Conservation (phyloP, 1,140 invertebrate genomes). For the Idris sp. region DNA sequence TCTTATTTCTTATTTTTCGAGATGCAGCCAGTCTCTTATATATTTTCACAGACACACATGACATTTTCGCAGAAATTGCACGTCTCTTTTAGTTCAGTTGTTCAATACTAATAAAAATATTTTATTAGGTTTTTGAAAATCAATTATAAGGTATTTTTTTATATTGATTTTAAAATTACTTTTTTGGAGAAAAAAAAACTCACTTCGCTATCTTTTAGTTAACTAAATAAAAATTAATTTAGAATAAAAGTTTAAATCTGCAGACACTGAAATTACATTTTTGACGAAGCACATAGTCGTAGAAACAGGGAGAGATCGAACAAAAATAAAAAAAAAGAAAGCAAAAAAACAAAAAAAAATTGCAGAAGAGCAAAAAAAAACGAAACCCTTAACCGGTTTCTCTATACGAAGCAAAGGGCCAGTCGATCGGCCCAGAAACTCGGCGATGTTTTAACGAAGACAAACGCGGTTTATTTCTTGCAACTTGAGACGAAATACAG, state of each 20-base stretch:
- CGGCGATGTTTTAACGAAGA: constrained; percentile 64
- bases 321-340: constrained; percentile 35
- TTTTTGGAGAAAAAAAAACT: too few species aligned
- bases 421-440: constrained; percentile 56
- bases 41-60: constrained; percentile 9
- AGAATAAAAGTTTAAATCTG: too few species aligned
- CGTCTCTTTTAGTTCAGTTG: too few species aligned
- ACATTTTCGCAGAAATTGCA: too few species aligned
- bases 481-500: constrained; percentile 38
- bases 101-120: too few species aligned
- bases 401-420: constrained; percentile 34
- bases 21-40: constrained; percentile 16
- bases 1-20: constrained; percentile 31
- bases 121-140: too few species aligned
- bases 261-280: constrained; percentile 28
- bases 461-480: constrained; percentile 56
- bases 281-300: constrained; percentile 52
- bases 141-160: too few species aligned
- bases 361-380: constrained; percentile 36
- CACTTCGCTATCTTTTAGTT: too few species aligned
- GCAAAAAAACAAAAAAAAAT: constrained; percentile 54
- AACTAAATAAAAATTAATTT: too few species aligned
- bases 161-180: too few species aligned
- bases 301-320: constrained; percentile 54
- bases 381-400: constrained; percentile 61